A percentile compares a stretch with the other conserved stretches of the same genome.
Evolutionary conservation across 2,113 vertebrate genomes (phyloP).

Genomic region (Onychorhynchus coronatus): DNA sequence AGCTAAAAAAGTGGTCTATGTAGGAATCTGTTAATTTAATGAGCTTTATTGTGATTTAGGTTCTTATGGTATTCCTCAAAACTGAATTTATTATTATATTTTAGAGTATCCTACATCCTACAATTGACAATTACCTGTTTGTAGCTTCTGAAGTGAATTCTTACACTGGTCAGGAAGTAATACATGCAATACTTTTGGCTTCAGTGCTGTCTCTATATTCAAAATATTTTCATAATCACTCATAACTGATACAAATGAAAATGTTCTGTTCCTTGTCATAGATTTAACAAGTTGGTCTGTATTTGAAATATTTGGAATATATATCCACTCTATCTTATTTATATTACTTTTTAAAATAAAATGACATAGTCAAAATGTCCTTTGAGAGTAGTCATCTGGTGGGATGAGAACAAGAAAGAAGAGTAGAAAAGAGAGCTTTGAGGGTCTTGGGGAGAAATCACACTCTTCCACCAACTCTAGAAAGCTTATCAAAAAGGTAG

Average conservation of each 20-base stretch:
- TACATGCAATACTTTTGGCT: neutral
- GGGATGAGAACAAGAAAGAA: neutral
- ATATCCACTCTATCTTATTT: neutral
- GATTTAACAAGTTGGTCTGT: neutral
- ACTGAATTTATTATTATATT: neutral
- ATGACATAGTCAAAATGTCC: neutral
- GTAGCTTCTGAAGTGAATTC: neutral
- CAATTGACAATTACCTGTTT: neutral
- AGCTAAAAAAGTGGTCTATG: neutral
- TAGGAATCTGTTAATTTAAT: neutral
- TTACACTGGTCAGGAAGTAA: neutral
- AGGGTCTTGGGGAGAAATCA: neutral
- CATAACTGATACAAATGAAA: neutral
- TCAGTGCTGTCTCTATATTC: neutral
- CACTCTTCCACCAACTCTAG: neutral
- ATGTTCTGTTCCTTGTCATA: neutral
- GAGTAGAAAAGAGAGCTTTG: neutral
- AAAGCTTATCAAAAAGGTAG: neutral
- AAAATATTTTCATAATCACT: neutral
- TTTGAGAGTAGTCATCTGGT: fast-evolving
- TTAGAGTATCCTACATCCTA: neutral
- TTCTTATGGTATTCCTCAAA: neutral
- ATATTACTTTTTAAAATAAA: neutral
- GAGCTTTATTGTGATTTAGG: neutral
- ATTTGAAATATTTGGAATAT: neutral